phyloP scores from a whole-genome alignment of 1,140 invertebrate species.

The Caenorhabditis remanei region DNA sequence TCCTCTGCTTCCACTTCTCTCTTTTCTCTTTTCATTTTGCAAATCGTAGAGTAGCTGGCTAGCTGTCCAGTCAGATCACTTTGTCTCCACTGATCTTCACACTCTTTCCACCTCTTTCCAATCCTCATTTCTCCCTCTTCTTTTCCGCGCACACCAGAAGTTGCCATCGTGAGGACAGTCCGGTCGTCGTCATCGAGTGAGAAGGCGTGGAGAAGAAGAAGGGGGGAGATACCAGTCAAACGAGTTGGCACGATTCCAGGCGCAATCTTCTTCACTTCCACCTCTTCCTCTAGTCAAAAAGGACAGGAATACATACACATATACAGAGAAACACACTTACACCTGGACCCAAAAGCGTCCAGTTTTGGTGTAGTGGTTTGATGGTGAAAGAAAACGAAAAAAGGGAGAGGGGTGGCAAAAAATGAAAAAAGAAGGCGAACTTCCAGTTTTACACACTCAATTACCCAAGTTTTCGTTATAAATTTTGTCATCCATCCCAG shows the following conservation, averaged over 20 bases:
- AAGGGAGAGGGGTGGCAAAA: not conserved
- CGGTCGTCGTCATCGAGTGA: slow-evolving; percentile 50
- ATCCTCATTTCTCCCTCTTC: not conserved
- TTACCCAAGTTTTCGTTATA: slow-evolving; percentile 11
- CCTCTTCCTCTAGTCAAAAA: slow-evolving; percentile 23
- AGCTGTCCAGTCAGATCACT: slow-evolving; percentile 40
- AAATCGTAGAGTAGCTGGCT: slow-evolving; percentile 55
- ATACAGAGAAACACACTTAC: slow-evolving; percentile 48
- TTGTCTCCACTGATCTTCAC: slow-evolving; percentile 52
- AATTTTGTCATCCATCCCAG: slow-evolving; percentile 21
- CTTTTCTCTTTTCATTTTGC: slow-evolving; percentile 44
- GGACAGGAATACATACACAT: slow-evolving; percentile 42
- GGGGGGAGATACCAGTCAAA: slow-evolving; percentile 51
- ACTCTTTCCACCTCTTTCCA: not conserved
- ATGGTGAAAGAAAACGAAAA: not conserved
- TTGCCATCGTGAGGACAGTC: slow-evolving; percentile 50
- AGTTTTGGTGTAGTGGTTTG: slow-evolving; percentile 55
- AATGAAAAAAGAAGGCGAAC: not conserved
- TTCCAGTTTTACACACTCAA: slow-evolving; percentile 37
- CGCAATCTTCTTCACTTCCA: slow-evolving; percentile 55
- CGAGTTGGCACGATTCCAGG: slow-evolving; percentile 55
- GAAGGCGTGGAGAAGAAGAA: slow-evolving; percentile 19
- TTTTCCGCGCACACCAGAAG: slow-evolving; percentile 37
- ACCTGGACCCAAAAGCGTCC: slow-evolving; percentile 52
- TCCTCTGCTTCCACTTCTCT: slow-evolving; percentile 11